phyloP scores from a whole-genome alignment of 2,888 invertebrate species.

The Cosmorhoe ocellata region DNA sequence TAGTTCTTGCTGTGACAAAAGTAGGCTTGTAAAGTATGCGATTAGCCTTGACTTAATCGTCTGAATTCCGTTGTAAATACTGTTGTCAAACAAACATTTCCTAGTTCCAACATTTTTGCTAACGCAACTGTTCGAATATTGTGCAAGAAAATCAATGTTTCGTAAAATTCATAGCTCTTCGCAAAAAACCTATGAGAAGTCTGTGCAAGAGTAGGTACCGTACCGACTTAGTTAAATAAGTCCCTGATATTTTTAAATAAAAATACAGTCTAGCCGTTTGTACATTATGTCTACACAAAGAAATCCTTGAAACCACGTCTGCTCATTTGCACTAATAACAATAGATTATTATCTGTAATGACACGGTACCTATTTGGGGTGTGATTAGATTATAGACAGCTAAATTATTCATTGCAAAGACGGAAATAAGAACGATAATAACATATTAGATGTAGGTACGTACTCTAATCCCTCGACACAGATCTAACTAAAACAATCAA shows the following conservation, averaged over 20 bases:
- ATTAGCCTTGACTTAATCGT: slow-evolving; percentile 26
- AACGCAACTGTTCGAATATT: slow-evolving; percentile 16
- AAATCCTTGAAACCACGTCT: slow-evolving; percentile 23
- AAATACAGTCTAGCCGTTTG: too few species aligned
- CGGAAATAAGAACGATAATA: too few species aligned
- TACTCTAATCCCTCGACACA: too few species aligned
- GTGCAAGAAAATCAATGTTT: slow-evolving; percentile 6
- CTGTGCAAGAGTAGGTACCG: too few species aligned
- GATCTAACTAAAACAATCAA: too few species aligned
- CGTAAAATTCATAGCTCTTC: background rate
- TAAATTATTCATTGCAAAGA: background rate
- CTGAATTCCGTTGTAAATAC: slow-evolving; percentile 18
- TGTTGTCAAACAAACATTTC: slow-evolving; percentile 20
- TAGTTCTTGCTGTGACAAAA: slow-evolving; percentile 17
- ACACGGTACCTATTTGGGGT: slow-evolving; percentile 13
- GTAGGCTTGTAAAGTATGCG: slow-evolving; percentile 12
- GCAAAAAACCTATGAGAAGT: too few species aligned
- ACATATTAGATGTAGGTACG: too few species aligned
- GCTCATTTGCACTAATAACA: slow-evolving; percentile 30
- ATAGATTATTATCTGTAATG: slow-evolving; percentile 28
- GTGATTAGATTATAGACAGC: slow-evolving; percentile 17
- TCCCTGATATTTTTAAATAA: too few species aligned
- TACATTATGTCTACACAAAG: too few species aligned
- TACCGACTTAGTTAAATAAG: too few species aligned
- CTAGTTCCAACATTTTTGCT: slow-evolving; percentile 18